Conservation (phyloP, 1,140 invertebrate genomes). For the Cataglyphis hispanica region DNA sequence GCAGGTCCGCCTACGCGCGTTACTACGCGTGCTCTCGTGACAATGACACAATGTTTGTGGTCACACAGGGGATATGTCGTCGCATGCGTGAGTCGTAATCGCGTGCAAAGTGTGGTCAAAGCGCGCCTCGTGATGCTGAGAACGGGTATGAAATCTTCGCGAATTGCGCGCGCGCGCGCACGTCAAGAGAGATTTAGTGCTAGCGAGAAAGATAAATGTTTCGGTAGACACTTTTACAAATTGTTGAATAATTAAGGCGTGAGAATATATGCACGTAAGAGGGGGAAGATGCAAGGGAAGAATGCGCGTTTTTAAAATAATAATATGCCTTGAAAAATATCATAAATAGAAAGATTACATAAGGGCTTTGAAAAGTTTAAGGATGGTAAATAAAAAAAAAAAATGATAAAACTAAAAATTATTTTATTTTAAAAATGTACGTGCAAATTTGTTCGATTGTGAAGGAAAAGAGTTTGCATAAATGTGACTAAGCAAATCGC, state of each 20-base stretch:
- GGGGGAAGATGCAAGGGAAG: not conserved
- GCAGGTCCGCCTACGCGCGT: slow-evolving; percentile 71
- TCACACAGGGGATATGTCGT: slow-evolving; percentile 57
- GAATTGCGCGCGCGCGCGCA: slow-evolving; percentile 29
- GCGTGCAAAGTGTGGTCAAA: slow-evolving; percentile 25
- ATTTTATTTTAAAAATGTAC: slow-evolving; percentile 22
- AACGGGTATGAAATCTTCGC: slow-evolving; percentile 28
- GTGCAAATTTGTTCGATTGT: slow-evolving; percentile 49
- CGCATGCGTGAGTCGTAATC: slow-evolving; percentile 39
- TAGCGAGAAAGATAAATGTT: slow-evolving; percentile 4
- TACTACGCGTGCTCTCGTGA: slow-evolving; percentile 73
- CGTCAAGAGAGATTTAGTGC: slow-evolving; percentile 48
- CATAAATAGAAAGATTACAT: not conserved
- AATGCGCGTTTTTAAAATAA: not conserved
- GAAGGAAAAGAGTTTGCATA: slow-evolving; percentile 38
- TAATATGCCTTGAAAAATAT: not conserved
- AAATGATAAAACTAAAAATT: not conserved
- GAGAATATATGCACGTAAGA: not conserved
- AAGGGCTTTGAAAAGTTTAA: not conserved
- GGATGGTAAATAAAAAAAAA: not conserved
- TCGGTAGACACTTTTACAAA: slow-evolving; percentile 8
- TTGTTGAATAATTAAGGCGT: slow-evolving; percentile 21
- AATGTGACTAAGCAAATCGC: slow-evolving; percentile 51
- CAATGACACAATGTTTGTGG: slow-evolving; percentile 78
- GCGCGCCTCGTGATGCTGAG: not conserved